These are phyloP conservation scores for Clusia tigrina DNA, from an alignment of 2,888 invertebrate genomes.

Conservation along the genomic window DNA sequence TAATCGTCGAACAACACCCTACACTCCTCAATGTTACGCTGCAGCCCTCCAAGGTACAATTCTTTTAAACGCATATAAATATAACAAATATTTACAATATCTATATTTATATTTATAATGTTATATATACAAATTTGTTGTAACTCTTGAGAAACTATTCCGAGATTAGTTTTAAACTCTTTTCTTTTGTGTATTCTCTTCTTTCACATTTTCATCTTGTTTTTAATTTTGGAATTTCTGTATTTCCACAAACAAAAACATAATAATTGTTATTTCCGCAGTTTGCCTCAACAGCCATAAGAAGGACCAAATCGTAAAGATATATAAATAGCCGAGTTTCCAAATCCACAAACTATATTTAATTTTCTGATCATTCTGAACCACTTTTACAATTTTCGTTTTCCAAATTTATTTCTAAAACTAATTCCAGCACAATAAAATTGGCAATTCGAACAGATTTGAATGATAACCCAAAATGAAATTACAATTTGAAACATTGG, in stretches of 20 bases:
- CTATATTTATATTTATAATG: constrained; percentile 2
- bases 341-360: too few species aligned
- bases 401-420: too few species aligned
- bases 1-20: constrained; percentile 85
- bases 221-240: constrained; percentile 21
- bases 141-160: neutral
- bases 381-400: neutral
- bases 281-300: constrained; percentile 35
- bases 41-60: constrained; percentile 74
- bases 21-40: constrained; percentile 85
- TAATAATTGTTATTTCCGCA: constrained; percentile 40
- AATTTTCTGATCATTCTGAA: too few species aligned
- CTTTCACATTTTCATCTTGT: constrained; percentile 23
- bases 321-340: constrained; percentile 35
- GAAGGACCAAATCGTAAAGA: constrained; percentile 38
- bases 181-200: constrained; percentile 24
- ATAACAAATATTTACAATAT: too few species aligned
- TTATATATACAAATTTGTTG: constrained; percentile 1
- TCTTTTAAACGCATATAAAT: too few species aligned
- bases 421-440: too few species aligned
- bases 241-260: constrained; percentile 22
- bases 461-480: too few species aligned
- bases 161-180: constrained; percentile 18
- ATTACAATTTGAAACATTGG: too few species aligned
- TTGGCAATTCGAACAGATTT: too few species aligned